Base-by-base conservation (phyloP, 2,888 invertebrate species). In the Drosophila siamana region DNA sequence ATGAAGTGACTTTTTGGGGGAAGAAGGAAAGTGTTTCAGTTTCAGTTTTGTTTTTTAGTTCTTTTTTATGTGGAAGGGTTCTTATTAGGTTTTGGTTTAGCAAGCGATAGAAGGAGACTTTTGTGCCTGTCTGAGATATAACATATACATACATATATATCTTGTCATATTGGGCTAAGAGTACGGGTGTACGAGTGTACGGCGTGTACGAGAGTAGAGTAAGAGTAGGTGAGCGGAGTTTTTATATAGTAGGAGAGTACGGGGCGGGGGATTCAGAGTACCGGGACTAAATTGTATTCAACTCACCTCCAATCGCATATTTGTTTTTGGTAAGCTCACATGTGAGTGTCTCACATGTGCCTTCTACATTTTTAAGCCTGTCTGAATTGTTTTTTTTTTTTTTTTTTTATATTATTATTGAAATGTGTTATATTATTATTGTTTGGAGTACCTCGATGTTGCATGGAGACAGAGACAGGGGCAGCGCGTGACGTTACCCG, bases 391-490 rank as follows among this genome's bases (percentile, higher is more conserved):
- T 47, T 75, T 66, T 80, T 68, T 69, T 68, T 57, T 62, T 46
- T 68, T 51, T 74, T 67, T 64, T 68, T 65, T 64, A 76, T 66
- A 77, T 8, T 74, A 78, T 80, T 85, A 82, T 75, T 82, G 67
- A 69, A 83, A 85, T 82, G 78, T 82, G 61, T 77, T 78, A 79
- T 78, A 79, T 85, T 74, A 82, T 83, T 80, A 70, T 84, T 56
- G 28, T 55, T 55, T 80, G 67, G 85, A 80, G 86, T 86, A 86
- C 86, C 86, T 86, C 86, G 80, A 77, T 77, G 83, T 75, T 78
- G 71, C 79, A 64, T 52, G 46, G 51, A 48, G 46, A 55, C 40
- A 48, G 41, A 24, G 43, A 36, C 38, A 55, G 43, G 48, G 66
- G 36, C 48, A 64, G 71, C 55, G 57, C 24, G 44, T 46, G 59